Conservation (phyloP, 1,140 invertebrate genomes). For the Eueides isabella region DNA sequence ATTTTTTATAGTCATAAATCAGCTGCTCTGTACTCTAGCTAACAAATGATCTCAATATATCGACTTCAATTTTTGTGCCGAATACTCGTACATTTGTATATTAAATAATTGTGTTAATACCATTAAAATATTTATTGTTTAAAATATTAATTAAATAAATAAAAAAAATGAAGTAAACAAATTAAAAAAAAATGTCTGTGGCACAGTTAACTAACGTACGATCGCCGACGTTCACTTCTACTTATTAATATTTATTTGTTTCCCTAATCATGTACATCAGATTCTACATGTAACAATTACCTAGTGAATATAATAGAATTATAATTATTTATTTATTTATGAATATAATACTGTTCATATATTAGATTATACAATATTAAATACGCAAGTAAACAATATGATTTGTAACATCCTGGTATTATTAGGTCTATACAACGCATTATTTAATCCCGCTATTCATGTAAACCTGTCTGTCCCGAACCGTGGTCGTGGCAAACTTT, state of each 20-base stretch:
- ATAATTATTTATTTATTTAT: neutral
- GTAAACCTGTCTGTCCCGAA: conserved; percentile 37
- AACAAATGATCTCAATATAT: neutral
- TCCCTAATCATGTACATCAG: too few species aligned
- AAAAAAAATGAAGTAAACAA: too few species aligned
- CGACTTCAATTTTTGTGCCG: too few species aligned
- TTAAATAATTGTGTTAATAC: too few species aligned
- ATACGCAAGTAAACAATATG: conserved; percentile 26
- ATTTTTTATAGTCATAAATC: conserved; percentile 58
- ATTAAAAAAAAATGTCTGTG: too few species aligned
- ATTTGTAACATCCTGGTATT: conserved; percentile 34
- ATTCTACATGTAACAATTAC: neutral
- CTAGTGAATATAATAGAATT: neutral
- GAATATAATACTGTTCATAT: neutral
- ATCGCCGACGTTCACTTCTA: too few species aligned
- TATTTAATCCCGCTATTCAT: conserved; percentile 42
- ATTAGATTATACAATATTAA: neutral
- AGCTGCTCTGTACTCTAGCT: conserved; percentile 16
- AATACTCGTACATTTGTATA: too few species aligned
- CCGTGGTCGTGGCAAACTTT: conserved; percentile 33
- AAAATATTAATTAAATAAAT: too few species aligned
- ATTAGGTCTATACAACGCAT: conserved; percentile 36
- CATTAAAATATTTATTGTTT: too few species aligned
- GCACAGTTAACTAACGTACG: too few species aligned
- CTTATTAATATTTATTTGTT: too few species aligned